Percentiles rank a stretch among this genome's conserved stretches.
Conservation (phyloP, 2,888 invertebrate genomes). For the Aphelenchoides bicaudatus region DNA sequence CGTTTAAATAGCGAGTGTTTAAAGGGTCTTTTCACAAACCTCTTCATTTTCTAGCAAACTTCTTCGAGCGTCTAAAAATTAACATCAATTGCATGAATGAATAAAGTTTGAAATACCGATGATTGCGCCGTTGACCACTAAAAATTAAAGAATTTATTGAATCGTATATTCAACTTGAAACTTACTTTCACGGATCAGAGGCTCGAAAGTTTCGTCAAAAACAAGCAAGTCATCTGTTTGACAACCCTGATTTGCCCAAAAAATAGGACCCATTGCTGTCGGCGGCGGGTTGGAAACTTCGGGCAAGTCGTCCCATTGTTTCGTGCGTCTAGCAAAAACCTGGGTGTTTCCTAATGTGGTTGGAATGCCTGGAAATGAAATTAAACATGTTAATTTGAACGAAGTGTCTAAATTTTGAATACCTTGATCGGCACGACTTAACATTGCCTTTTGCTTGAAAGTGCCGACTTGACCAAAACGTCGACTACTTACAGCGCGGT, state of each 20-base stretch:
- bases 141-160: too few species aligned
- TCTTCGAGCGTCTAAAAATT: conserved; percentile 28
- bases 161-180: too few species aligned
- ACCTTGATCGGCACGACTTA: conserved; percentile 5
- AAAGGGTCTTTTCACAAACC: too few species aligned
- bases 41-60: too few species aligned
- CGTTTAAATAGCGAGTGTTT: too few species aligned
- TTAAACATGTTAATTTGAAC: too few species aligned
- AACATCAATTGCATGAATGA: conserved; percentile 22
- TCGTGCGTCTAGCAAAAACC: conserved; percentile 10
- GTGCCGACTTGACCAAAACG: conserved; percentile 8
- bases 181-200: conserved; percentile 30
- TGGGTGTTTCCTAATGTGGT: conserved; percentile 3
- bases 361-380: too few species aligned
- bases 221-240: conserved; percentile 29
- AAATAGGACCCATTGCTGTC: conserved; percentile 24
- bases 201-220: conserved; percentile 32
- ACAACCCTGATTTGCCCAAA: not conserved
- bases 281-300: conserved; percentile 28
- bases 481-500: not conserved
- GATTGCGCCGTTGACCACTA: conserved; percentile 27
- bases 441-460: conserved; percentile 1
- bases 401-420: too few species aligned
- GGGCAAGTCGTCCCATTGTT: conserved; percentile 14
- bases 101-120: not conserved